Conservation (phyloP, 2,888 invertebrate species). For the Ennomos quercinarius region DNA sequence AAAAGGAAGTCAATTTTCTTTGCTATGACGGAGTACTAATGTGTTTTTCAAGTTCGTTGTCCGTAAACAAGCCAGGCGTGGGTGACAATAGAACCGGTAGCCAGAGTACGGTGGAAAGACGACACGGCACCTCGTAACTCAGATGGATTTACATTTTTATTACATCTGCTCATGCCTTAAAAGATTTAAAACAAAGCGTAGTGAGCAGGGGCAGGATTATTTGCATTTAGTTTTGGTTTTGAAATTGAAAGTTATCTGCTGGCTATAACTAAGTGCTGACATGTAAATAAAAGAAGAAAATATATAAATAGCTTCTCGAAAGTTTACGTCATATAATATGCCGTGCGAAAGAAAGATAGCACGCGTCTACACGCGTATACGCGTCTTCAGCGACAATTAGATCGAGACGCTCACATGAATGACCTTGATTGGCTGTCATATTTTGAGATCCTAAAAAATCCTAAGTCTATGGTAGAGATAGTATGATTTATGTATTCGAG, state of each 20-base stretch:
- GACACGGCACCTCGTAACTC: slow-evolving; percentile 53
- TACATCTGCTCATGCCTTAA: slow-evolving; percentile 47
- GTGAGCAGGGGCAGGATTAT: slow-evolving; percentile 5
- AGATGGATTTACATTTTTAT: slow-evolving; percentile 70
- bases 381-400: no score
- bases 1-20: not conserved
- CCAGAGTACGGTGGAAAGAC: slow-evolving; percentile 43
- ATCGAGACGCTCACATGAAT: no score
- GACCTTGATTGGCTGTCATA: no score
- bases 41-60: slow-evolving; percentile 13
- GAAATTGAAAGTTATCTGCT: not conserved
- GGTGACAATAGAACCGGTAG: slow-evolving; percentile 65
- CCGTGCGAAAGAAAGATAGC: no score
- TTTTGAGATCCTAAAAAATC: no score
- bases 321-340: no score
- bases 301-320: no score
- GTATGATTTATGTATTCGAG: no score
- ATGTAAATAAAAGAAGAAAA: no score
- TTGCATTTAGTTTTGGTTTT: slow-evolving; percentile 14
- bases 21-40: slow-evolving; percentile 8
- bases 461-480: no score
- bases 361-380: no score
- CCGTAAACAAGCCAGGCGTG: slow-evolving; percentile 46
- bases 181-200: slow-evolving; percentile 22
- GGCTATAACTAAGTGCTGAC: no score